Conservation (phyloP, 2,888 invertebrate genomes). For the Baccha elongata region DNA sequence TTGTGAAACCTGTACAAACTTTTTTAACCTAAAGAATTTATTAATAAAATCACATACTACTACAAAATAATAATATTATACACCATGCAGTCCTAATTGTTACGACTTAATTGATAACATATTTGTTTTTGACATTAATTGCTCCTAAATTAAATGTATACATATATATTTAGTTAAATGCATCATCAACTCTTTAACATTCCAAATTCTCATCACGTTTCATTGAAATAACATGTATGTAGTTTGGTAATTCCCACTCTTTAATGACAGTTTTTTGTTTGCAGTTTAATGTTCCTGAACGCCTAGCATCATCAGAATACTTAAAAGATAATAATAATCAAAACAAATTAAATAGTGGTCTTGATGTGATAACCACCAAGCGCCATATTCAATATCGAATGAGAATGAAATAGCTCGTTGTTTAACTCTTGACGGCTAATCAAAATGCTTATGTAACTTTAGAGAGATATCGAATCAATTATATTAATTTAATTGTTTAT, state of each 20-base stretch:
- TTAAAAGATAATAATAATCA: neutral
- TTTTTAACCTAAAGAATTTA: too few species aligned
- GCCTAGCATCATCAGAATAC: neutral
- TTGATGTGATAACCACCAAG: conserved; percentile 6
- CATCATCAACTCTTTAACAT: conserved; percentile 4
- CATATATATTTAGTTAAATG: neutral
- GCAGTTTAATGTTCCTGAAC: conserved; percentile 1
- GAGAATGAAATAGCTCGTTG: neutral
- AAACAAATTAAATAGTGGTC: neutral
- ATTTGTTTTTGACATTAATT: conserved; percentile 6
- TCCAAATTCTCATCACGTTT: conserved; percentile 15
- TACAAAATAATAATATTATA: too few species aligned
- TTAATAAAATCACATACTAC: too few species aligned
- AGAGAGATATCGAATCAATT: conserved; percentile 33
- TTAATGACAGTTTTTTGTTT: neutral
- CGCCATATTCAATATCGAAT: neutral
- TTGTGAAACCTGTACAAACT: too few species aligned
- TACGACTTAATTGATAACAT: conserved; percentile 19
- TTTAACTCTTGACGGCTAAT: conserved; percentile 9
- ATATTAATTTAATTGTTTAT: conserved; percentile 49
- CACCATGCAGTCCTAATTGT: too few species aligned
- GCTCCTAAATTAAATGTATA: neutral
- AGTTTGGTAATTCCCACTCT: conserved; percentile 21
- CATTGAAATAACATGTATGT: neutral
- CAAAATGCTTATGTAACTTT: conserved; percentile 30